Evolutionary conservation across 2,888 invertebrate genomes (phyloP).

Genomic region (Keiferia lycopersicella): DNA sequence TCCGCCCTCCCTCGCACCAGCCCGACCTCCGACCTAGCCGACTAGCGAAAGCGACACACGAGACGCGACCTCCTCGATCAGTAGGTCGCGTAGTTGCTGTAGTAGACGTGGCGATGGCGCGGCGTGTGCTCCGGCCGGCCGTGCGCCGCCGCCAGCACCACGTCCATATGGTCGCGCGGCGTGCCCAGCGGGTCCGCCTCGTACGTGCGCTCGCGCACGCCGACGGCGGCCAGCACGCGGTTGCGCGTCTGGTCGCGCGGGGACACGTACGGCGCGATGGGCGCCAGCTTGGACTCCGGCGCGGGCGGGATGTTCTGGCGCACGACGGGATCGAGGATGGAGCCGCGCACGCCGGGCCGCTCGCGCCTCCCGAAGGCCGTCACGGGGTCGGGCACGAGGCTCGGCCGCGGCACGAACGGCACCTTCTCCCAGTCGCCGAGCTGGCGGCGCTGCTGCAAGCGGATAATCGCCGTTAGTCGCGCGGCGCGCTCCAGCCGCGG

Average conservation of each 20-base stretch:
- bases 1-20: conserved; percentile 59
- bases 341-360: conserved; percentile 69
- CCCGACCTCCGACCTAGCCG: conserved; percentile 54
- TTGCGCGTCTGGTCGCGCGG: conserved; percentile 84
- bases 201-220: conserved; percentile 79
- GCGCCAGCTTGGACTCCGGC: conserved; percentile 81
- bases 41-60: conserved; percentile 77
- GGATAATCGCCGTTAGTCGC: conserved; percentile 79
- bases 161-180: conserved; percentile 84
- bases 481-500: conserved; percentile 75
- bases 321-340: conserved; percentile 79
- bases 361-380: conserved; percentile 90
- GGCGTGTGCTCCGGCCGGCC: conserved; percentile 73
- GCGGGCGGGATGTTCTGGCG: conserved; percentile 83
- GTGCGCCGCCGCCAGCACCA: conserved; percentile 83
- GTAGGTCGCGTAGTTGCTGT: conserved; percentile 78
- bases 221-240: conserved; percentile 82
- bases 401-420: conserved; percentile 92
- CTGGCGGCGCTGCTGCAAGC: conserved; percentile 86
- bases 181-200: conserved; percentile 82
- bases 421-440: conserved; percentile 94
- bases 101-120: conserved; percentile 76
- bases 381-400: conserved; percentile 91
- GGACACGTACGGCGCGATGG: conserved; percentile 85
- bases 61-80: conserved; percentile 49